phyloP scores from a whole-genome alignment of 2,888 invertebrate species.

The Rotaria sp. region DNA sequence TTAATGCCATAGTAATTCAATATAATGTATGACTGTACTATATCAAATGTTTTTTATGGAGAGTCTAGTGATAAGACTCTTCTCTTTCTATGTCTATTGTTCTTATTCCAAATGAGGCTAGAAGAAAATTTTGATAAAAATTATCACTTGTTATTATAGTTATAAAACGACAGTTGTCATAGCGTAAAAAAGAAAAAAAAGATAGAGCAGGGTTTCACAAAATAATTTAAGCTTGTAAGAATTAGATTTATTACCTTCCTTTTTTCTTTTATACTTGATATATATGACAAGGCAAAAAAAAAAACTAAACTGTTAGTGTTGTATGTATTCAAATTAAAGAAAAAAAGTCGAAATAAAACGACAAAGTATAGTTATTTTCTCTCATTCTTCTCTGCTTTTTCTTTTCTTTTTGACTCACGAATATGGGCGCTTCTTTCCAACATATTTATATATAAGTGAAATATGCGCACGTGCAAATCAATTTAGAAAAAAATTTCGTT shows the following conservation, averaged over 20 bases:
- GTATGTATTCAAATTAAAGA: not conserved
- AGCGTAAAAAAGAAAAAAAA: not conserved
- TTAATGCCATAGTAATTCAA: not conserved
- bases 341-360: not conserved
- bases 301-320: not conserved
- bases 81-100: not conserved
- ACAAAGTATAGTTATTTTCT: not conserved
- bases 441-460: not conserved
- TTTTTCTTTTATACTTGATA: not conserved
- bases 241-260: not conserved
- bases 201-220: not conserved
- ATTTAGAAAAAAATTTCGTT: not conserved
- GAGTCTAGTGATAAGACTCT: not conserved
- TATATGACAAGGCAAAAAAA: not conserved
- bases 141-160: not conserved
- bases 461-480: not conserved
- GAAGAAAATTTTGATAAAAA: slow-evolving; percentile 1
- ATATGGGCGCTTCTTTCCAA: not conserved
- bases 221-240: not conserved
- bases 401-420: not conserved
- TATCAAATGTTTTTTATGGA: not conserved
- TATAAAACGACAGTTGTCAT: not conserved
- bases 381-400: not conserved
- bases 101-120: not conserved
- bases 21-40: not conserved